Conservation (phyloP, 2,797 vertebrate genomes). For the Myripristis jacobus region DNA sequence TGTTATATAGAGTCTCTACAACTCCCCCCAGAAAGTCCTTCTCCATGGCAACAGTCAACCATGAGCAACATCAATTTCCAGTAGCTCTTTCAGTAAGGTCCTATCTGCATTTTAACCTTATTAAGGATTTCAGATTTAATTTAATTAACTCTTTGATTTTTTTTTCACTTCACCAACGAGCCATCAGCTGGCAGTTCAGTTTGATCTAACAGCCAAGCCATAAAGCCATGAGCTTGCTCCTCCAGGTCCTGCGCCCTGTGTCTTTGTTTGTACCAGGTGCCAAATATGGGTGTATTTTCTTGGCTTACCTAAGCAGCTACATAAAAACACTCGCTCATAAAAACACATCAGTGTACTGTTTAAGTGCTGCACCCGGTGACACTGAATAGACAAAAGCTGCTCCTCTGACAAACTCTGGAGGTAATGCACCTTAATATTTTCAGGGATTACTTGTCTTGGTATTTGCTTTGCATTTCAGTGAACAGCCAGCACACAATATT, state of each 20-base stretch:
- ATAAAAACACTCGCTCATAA: background rate
- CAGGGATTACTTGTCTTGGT: background rate
- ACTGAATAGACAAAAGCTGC: too few relatives aligned
- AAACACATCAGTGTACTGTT: too few relatives aligned
- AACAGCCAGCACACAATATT: background rate
- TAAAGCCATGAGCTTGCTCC: too few relatives aligned
- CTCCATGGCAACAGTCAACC: slow-evolving; percentile 1
- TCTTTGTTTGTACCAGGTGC: too few relatives aligned
- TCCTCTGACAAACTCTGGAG: too few relatives aligned
- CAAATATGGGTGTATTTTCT: background rate
- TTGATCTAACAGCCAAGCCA: too few relatives aligned
- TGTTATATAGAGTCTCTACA: too few relatives aligned
- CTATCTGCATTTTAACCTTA: too few relatives aligned
- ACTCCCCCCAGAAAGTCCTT: background rate
- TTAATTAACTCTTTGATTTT: too few relatives aligned
- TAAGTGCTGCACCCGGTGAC: background rate
- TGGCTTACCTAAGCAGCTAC: background rate
- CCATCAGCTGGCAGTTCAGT: too few relatives aligned
- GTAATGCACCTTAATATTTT: background rate
- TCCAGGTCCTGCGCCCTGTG: too few relatives aligned
- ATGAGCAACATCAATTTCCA: background rate
- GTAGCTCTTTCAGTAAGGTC: background rate
- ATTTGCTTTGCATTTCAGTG: background rate
- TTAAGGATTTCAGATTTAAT: slow-evolving; percentile 4
- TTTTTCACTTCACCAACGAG: too few relatives aligned